Conservation (phyloP, 2,113 vertebrate genomes). For the Psittacus erithacus region DNA sequence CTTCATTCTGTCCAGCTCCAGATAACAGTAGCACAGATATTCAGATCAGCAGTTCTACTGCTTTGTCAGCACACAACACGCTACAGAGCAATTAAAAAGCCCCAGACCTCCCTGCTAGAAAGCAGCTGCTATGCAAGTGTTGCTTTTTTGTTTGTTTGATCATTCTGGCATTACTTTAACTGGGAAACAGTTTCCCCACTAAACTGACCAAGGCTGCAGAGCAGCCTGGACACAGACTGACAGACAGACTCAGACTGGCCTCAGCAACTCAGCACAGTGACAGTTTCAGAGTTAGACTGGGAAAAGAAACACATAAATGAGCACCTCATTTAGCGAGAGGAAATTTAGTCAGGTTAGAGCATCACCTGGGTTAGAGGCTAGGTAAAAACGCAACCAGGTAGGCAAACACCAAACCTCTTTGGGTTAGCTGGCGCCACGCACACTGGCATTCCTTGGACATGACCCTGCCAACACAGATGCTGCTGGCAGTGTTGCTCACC, state of each 20-base stretch:
- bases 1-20: background rate
- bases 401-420: background rate
- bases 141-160: background rate
- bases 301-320: background rate
- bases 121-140: background rate
- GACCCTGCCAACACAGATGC: constrained; percentile 21
- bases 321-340: background rate
- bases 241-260: background rate
- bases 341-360: constrained; percentile 66
- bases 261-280: background rate
- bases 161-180: background rate
- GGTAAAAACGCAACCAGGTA: constrained; percentile 21
- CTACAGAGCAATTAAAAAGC: background rate
- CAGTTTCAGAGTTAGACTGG: background rate
- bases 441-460: constrained; percentile 56
- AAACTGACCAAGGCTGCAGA: background rate
- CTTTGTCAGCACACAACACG: background rate
- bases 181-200: background rate
- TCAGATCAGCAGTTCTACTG: background rate
- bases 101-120: background rate
- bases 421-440: constrained; percentile 72
- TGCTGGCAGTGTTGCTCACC: constrained; percentile 84
- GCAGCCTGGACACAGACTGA: background rate
- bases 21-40: background rate
- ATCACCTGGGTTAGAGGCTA: constrained; percentile 29